These are phyloP conservation scores for Trachythela sp. DNA, from an alignment of 64 coral and sea anemone genomes.

Conservation along the genomic window DNA sequence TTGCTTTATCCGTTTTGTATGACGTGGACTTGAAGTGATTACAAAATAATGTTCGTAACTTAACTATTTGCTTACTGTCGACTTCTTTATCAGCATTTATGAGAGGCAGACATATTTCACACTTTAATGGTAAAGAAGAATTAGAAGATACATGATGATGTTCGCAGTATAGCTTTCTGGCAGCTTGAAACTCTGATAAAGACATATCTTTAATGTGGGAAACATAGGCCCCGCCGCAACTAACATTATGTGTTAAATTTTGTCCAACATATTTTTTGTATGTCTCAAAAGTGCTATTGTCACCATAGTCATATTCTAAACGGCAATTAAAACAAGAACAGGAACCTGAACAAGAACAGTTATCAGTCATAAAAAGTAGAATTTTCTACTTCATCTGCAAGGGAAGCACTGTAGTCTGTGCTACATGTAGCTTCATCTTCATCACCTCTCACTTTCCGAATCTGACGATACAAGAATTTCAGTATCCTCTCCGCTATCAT, in stretches of 20 bases:
- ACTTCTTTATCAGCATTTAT: conserved; percentile 49
- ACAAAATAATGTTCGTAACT: conserved; percentile 8
- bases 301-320: too few species aligned
- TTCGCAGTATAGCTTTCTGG: conserved; percentile 45
- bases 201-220: conserved; percentile 43
- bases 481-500: too few species aligned
- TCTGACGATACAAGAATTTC: too few species aligned
- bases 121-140: not conserved
- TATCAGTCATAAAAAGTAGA: too few species aligned
- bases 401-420: too few species aligned
- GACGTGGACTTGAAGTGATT: not conserved
- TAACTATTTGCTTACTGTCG: not conserved
- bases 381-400: too few species aligned
- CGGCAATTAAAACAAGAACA: not conserved
- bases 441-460: too few species aligned
- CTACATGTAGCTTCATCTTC: too few species aligned
- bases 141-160: conserved; percentile 20
- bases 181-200: conserved; percentile 33
- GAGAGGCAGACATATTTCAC: conserved; percentile 42
- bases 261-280: conserved; percentile 45
- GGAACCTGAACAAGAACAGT: conserved; percentile 11
- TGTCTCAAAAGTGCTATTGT: too few species aligned
- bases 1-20: conserved; percentile 42
- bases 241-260: conserved; percentile 43
- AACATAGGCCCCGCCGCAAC: conserved; percentile 12